A percentile compares a stretch with the other conserved stretches of the same genome.
Evolutionary conservation across 1,140 invertebrate genomes (phyloP).

Genomic region (Drosophila neocordata): DNA sequence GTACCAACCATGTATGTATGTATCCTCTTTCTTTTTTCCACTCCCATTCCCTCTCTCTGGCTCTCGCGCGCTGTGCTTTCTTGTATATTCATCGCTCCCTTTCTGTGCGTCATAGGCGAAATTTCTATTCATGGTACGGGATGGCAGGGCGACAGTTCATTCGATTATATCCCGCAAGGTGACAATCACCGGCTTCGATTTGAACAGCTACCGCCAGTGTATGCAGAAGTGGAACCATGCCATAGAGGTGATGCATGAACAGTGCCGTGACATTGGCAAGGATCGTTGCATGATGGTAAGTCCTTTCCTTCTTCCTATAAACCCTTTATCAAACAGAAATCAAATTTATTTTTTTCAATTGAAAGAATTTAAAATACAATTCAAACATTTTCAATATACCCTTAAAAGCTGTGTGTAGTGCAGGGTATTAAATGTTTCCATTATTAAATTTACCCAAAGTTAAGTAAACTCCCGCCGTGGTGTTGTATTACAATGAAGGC

Average conservation of each 20-base stretch:
- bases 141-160: conserved; percentile 98
- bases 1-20: neutral
- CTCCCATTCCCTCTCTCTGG: too few species aligned
- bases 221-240: conserved; percentile 98
- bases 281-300: conserved; percentile 91
- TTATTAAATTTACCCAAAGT: too few species aligned
- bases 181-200: conserved; percentile 98
- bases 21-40: too few species aligned
- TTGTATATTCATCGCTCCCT: conserved; percentile 83
- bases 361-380: too few species aligned
- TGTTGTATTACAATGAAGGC: too few species aligned
- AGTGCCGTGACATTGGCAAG: conserved; percentile 94
- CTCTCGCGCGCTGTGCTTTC: too few species aligned
- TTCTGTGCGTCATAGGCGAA: conserved; percentile 86
- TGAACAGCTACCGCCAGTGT: conserved; percentile 96
- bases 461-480: too few species aligned
- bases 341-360: too few species aligned
- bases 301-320: too few species aligned
- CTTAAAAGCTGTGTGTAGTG: neutral
- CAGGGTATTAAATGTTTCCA: conserved; percentile 2
- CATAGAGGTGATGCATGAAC: conserved; percentile 96
- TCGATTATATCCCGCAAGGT: conserved; percentile 98
- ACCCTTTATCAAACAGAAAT: neutral
- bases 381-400: neutral
- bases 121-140: conserved; percentile 98